Base-by-base conservation (phyloP, 2,113 vertebrate species). In the Illadopsis cleaveri region DNA sequence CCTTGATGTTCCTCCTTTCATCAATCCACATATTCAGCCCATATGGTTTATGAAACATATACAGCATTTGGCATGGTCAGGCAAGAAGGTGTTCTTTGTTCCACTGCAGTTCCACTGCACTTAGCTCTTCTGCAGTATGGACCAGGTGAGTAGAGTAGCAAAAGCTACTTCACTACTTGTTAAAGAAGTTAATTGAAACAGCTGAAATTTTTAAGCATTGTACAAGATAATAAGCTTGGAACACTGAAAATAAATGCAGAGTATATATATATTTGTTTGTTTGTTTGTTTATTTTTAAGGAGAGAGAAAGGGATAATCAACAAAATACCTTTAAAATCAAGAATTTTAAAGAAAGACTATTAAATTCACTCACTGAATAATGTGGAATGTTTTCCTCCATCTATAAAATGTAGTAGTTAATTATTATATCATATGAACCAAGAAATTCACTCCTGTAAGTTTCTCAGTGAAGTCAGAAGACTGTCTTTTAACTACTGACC, bases 221-320 rank as follows among this genome's bases (percentile, higher is more conserved):
- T 19, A 11, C 12, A 51, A 66, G 22, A 23, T 25, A 75, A 61
- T 35, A 58, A 66, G 5, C 13, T 58, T 42, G 38, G 23, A 77
- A 31, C 5, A 35, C 5, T 35, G 53, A 71, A 76, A 93, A 71
- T 18, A 56, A 61, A 42, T 11, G 15, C 3, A 38, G 24, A 17
- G 1, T 22, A 47, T 37, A 5, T 37, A 5, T 30, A 13, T n/a
- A n/a, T n/a, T n/a, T n/a, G n/a, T n/a, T n/a, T n/a, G n/a, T n/a
- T n/a, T n/a, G n/a, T n/a, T n/a, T n/a, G n/a, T n/a, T n/a, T n/a
- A n/a, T n/a, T n/a, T n/a, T n/a, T n/a, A n/a, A n/a, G n/a, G n/a
- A n/a, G n/a, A n/a, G n/a, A 31, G 4, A 40, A 7, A 28, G 6
- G 0, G 5, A 64, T 8, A 58, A 17, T 44, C 4, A 28, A 60